A percentile compares a stretch with the other conserved stretches of the same genome.
Conservation (phyloP, 2,888 invertebrate genomes). For the Zootermopsis nevadensis region DNA sequence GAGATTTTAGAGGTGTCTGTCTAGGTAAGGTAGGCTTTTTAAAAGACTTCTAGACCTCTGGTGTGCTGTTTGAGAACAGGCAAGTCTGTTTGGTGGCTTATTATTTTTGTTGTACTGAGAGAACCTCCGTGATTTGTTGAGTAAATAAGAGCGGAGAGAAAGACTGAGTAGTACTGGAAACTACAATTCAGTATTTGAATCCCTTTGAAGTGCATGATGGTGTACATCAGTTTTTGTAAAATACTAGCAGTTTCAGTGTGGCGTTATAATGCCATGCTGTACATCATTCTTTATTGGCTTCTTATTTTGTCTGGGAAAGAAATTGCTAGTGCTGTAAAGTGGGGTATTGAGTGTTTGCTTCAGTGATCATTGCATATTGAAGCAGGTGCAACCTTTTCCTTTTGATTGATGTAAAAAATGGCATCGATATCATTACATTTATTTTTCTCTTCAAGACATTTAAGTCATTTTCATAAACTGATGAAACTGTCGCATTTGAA, state of each 20-base stretch:
- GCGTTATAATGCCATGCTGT: neutral
- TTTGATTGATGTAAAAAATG: neutral
- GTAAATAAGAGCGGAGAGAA: constrained; percentile 23
- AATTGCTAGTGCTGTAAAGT: constrained; percentile 1
- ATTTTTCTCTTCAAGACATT: neutral
- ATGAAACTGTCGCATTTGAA: constrained; percentile 18
- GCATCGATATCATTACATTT: constrained; percentile 7
- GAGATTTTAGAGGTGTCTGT: constrained; percentile 29
- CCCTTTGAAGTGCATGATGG: constrained; percentile 32
- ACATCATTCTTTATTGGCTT: neutral
- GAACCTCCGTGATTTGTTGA: constrained; percentile 27
- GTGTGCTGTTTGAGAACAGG: neutral
- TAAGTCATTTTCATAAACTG: constrained; percentile 1
- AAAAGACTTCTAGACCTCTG: neutral
- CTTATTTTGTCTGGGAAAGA: neutral
- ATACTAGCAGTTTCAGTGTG: neutral
- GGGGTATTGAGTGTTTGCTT: neutral
- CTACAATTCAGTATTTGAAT: constrained; percentile 37
- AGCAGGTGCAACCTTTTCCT: neutral
- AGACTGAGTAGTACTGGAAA: constrained; percentile 41
- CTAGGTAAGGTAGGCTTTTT: neutral
- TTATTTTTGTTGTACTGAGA: constrained; percentile 38
- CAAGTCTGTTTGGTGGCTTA: neutral
- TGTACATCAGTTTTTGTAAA: constrained; percentile 3
- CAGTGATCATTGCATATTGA: neutral